Base-by-base conservation (phyloP, 2,113 vertebrate genomes). In the Miniopterus natalensis region DNA sequence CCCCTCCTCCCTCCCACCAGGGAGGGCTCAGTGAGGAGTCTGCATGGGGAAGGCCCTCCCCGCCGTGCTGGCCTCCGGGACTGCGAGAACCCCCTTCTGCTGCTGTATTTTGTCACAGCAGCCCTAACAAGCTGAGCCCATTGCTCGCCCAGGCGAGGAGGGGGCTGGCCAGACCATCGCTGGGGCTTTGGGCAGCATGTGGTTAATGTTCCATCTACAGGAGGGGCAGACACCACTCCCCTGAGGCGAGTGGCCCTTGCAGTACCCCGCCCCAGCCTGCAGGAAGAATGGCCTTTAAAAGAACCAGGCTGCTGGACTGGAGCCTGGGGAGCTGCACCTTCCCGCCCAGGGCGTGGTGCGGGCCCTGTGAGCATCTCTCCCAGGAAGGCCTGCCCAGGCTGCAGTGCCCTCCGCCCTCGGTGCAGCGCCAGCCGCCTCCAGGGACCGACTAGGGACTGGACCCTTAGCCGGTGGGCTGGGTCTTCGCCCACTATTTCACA, bases 361-460 rank as follows among this genome's bases (percentile, higher is more conserved):
- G 51, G 74, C 66, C 73, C 27, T 29, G 36, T 5, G 40, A 65
- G 53, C 71, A 47, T 0, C 21, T 17, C 7, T 47, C n/a, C 10
- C 6, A 27, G 12, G 53, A 92, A 84, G 70, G n/a, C 31, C 29
- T 3, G 18, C 57, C 77, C n/a, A 36, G 14, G 31, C 36, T 4
- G 1, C 20, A 3, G 10, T 11, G 23, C 42, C 31, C 42, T 20
- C 6, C 21, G 31, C 29, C 63, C 31, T 23, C 3, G 0, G 2
- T 2, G 23, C 42, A 36, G 8, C 36, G n/a, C 42, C 36, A 13
- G 25, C 25, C 27, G 21, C n/a, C 12, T 45, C n/a, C 4, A 3
- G 49, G 23, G 68, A 23, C 47, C 36, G 31, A 51, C 49, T 12
- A 51, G 49, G 49, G 49, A 51, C 49, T 51, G 49, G 49, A 12